Evolutionary conservation across 2,113 vertebrate species (phyloP).

Genomic region (Plotosus lineatus): DNA sequence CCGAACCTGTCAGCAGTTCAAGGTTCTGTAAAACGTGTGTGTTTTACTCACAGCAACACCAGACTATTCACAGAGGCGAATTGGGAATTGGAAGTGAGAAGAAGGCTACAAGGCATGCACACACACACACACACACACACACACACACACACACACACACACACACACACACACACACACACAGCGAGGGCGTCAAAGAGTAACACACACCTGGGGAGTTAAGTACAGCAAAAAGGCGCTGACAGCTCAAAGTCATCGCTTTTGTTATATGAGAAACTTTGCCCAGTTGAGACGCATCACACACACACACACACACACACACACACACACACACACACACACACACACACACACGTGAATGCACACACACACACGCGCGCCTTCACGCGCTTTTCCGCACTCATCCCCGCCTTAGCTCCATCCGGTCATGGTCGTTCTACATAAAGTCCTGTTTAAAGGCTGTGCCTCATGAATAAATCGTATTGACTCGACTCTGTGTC

Average conservation of each 20-base stretch:
- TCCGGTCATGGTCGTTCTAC: neutral
- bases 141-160: constrained; percentile 10
- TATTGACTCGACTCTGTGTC: constrained; percentile 10
- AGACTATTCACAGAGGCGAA: constrained; percentile 40
- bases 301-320: neutral
- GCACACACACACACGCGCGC: neutral
- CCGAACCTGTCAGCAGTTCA: constrained; percentile 11
- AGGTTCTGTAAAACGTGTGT: constrained; percentile 5
- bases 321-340: constrained; percentile 20
- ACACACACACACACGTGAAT: neutral
- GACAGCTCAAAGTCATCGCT: constrained; percentile 56
- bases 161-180: constrained; percentile 19
- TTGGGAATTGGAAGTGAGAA: constrained; percentile 27
- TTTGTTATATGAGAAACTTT: constrained; percentile 44
- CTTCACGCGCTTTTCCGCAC: neutral
- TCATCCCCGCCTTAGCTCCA: neutral
- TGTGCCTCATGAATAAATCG: constrained; percentile 13
- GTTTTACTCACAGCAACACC: constrained; percentile 22
- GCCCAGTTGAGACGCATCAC: constrained; percentile 24
- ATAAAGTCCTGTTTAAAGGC: constrained; percentile 20
- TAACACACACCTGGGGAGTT: constrained; percentile 45
- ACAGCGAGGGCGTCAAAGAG: constrained; percentile 44
- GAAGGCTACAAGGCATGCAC: constrained; percentile 37
- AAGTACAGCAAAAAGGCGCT: constrained; percentile 48
- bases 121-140: no score